phyloP scores from a whole-genome alignment of 2,797 vertebrate genomes.

The Molossus molossus region DNA sequence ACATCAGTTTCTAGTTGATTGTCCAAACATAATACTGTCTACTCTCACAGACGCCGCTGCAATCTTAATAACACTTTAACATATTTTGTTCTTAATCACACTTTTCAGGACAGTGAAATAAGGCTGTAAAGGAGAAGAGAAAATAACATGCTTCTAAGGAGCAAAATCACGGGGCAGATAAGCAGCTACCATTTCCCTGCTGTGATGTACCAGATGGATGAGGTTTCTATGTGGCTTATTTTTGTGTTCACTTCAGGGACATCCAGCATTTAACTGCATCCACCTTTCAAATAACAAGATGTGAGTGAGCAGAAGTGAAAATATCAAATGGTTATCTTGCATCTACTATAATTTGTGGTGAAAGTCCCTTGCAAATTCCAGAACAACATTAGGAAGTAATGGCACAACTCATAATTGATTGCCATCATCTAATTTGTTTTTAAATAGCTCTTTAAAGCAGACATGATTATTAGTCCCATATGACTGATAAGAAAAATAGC shows the following conservation, averaged over 20 bases:
- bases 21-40: not conserved
- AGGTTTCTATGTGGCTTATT: not conserved
- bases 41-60: not conserved
- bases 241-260: not conserved
- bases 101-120: constrained; percentile 21
- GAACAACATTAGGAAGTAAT: constrained; percentile 48
- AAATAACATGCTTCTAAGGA: not conserved
- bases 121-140: not conserved
- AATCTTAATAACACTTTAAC: not conserved
- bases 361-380: constrained; percentile 66
- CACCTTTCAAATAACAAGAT: constrained; percentile 40
- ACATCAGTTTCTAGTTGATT: not conserved
- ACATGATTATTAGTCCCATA: not conserved
- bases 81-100: not conserved
- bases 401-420: not conserved
- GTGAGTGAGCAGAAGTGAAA: not conserved
- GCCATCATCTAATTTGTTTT: constrained; percentile 38
- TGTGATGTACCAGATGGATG: not conserved
- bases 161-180: not conserved
- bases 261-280: constrained; percentile 24
- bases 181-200: not conserved
- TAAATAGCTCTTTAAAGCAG: constrained; percentile 45
- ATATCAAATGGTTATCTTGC: constrained; percentile 17
- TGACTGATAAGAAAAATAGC: constrained; percentile 23
- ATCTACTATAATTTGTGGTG: not conserved